Conservation (phyloP, 1,140 invertebrate species). For the Aphis gossypii region DNA sequence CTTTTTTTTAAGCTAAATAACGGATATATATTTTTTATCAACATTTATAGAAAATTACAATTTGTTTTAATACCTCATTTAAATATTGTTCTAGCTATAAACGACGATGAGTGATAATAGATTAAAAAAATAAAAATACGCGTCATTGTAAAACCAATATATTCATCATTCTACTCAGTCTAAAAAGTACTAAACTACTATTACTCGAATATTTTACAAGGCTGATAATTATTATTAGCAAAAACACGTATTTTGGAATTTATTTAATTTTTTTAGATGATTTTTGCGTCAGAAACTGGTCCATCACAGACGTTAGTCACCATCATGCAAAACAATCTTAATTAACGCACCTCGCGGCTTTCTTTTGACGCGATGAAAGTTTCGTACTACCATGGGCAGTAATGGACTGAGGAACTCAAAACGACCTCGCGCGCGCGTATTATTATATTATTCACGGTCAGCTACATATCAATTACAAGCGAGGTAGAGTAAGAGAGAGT, state of each 20-base stretch:
- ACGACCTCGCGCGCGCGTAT: background rate
- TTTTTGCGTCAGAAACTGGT: background rate
- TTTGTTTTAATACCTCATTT: background rate
- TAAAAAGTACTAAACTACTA: background rate
- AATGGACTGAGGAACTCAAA: background rate
- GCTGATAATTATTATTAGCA: background rate
- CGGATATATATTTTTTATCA: background rate
- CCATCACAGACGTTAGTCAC: background rate
- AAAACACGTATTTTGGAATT: background rate
- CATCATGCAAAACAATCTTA: background rate
- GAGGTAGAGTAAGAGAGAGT: background rate
- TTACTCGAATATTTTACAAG: background rate
- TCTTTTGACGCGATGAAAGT: constrained; percentile 38
- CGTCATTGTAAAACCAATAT: background rate
- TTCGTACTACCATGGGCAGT: background rate
- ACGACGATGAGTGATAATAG: background rate
- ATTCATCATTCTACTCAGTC: background rate
- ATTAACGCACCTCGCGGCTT: constrained; percentile 5
- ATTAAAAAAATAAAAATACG: background rate
- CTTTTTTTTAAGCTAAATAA: background rate
- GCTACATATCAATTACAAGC: constrained; percentile 45
- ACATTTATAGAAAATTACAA: no score
- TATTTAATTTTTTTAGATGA: background rate
- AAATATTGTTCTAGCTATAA: background rate
- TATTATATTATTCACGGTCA: constrained; percentile 46